Base-by-base conservation (phyloP, 2,797 vertebrate species). In the Ptychobarbus kaznakovi region DNA sequence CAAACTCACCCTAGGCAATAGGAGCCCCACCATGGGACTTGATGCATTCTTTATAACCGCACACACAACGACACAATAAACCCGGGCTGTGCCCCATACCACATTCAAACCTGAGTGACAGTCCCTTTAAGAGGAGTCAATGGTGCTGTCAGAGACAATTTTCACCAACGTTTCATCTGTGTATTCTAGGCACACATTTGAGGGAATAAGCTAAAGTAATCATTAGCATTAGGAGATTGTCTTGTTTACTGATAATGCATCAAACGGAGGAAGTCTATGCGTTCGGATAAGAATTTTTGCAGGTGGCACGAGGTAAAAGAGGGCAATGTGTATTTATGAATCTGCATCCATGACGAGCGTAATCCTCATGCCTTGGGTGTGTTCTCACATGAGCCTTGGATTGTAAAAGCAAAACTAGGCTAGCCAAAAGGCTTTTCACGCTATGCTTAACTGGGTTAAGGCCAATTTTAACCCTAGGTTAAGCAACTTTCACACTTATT, bases 111-210 rank as follows among this genome's bases (percentile, higher is more conserved):
- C 86, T 87, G 84, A 90, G 84, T 90, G 89, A 88, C 89, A 88
- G 84, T 87, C 89, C 80, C 89, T 78, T 86, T 88, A 90, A 90
- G 86, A 86, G 86, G 84, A 90, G 89, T 90, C 89, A 90, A 90
- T 90, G 87, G 87, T n/a, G 9, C 84, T 90, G 89, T 90, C 89
- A 87, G 85, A 87, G 81, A 56, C 84, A 90, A 87, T 90, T 83
- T 84, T 68, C 80, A 28, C 81, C 77, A 87, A 80, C 63, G 80
- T 90, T 86, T 88, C 82, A 88, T 88, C 86, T 82, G 85, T 78
- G 80, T 83, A 82, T 83, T 84, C 63, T 70, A 79, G 79, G 44
- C 69, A 84, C 58, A 53, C 40, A 32, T 89, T 86, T 89, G 49
- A 82, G 73, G 74, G 85, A 87, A 61, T 76, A 86, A 88, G 78